Evolutionary conservation across 1,140 invertebrate genomes (phyloP).

Genomic region (Octopus sinensis): DNA sequence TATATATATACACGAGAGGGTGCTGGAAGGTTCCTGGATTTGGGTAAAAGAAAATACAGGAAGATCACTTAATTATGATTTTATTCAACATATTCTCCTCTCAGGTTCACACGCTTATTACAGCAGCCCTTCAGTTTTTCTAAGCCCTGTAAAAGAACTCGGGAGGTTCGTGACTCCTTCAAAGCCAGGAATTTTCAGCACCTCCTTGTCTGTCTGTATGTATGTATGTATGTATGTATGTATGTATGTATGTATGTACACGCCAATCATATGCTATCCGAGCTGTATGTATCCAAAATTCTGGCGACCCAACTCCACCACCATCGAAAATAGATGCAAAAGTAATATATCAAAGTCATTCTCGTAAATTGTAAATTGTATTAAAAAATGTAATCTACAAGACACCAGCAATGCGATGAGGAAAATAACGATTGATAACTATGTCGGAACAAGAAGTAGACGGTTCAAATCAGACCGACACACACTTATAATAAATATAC

Average conservation of each 20-base stretch:
- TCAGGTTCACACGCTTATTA: background rate
- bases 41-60: too few relatives aligned
- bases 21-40: too few relatives aligned
- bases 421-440: background rate
- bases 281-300: too few relatives aligned
- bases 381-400: background rate
- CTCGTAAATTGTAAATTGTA: background rate
- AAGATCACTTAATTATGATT: too few relatives aligned
- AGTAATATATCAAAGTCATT: background rate
- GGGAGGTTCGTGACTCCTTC: background rate
- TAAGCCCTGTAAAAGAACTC: background rate
- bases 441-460: background rate
- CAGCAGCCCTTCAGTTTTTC: background rate
- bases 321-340: background rate
- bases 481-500: background rate
- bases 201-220: background rate
- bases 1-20: too few relatives aligned
- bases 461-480: background rate
- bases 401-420: background rate
- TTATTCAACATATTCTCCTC: background rate
- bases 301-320: too few relatives aligned
- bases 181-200: background rate
- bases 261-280: background rate
- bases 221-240: slow-evolving; percentile 18
- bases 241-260: slow-evolving; percentile 17